Conservation (phyloP, 92 coral and sea anemone genomes). For the Chrysogorgia sp. region DNA sequence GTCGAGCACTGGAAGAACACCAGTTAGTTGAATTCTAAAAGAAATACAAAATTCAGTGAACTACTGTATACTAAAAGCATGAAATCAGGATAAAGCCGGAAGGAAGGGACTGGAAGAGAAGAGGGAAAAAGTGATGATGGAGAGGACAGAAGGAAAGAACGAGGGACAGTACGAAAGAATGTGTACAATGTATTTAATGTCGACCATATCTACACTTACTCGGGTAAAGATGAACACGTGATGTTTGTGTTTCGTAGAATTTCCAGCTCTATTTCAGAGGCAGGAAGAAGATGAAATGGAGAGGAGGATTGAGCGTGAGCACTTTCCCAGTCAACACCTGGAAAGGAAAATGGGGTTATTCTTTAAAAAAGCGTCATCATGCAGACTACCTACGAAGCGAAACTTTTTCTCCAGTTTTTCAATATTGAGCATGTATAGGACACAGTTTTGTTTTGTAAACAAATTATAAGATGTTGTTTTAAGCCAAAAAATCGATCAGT, state of each 20-base stretch:
- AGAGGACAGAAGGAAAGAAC: neutral
- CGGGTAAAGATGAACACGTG: slow-evolving; percentile 81
- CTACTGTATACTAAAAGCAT: too few relatives aligned
- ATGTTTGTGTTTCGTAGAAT: slow-evolving; percentile 75
- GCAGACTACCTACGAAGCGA: neutral
- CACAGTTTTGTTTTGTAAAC: too few relatives aligned
- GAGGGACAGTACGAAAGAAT: neutral
- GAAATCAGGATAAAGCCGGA: neutral
- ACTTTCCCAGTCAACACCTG: slow-evolving; percentile 71
- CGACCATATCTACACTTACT: slow-evolving; percentile 58
- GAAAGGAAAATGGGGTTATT: neutral
- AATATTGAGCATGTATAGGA: neutral
- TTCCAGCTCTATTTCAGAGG: slow-evolving; percentile 73
- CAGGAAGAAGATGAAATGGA: slow-evolving; percentile 82
- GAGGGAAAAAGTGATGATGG: too few relatives aligned
- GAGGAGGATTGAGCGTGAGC: slow-evolving; percentile 62
- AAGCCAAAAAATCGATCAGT: too few relatives aligned
- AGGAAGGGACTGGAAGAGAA: too few relatives aligned
- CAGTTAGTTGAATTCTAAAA: slow-evolving; percentile 71
- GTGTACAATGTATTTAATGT: neutral
- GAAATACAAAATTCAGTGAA: neutral
- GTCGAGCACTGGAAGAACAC: slow-evolving; percentile 79
- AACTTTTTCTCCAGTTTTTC: neutral
- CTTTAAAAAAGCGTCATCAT: neutral
- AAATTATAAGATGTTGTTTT: too few relatives aligned